A percentile compares a stretch with the other conserved stretches of the same genome.
These are phyloP conservation scores for Ectropis crepuscularia DNA, from an alignment of 2,888 invertebrate genomes.

Conservation along the genomic window DNA sequence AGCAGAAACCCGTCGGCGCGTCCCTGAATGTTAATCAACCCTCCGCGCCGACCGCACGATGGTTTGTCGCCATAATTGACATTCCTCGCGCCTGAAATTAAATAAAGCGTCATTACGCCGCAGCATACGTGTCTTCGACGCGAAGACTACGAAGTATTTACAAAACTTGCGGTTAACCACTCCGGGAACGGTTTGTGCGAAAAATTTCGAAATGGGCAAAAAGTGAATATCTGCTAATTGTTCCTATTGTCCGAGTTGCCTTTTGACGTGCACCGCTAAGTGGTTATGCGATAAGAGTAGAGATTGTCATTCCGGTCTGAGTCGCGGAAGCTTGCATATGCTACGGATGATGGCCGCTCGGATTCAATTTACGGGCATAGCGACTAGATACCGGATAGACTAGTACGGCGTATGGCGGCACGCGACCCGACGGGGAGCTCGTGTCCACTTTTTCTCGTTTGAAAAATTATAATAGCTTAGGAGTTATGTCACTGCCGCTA, in stretches of 20 bases:
- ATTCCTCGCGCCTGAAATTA: constrained; percentile 74
- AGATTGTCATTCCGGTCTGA: constrained; percentile 55
- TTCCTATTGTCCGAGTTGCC: constrained; percentile 45
- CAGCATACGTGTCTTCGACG: constrained; percentile 47
- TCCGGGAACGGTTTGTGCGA: constrained; percentile 44
- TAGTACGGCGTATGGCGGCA: constrained; percentile 68
- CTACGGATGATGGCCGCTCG: constrained; percentile 59
- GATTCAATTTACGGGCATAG: constrained; percentile 70
- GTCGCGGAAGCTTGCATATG: constrained; percentile 63
- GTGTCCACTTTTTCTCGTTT: constrained; percentile 67
- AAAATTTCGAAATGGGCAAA: constrained; percentile 42
- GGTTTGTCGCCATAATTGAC: constrained; percentile 77
- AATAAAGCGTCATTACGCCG: constrained; percentile 62
- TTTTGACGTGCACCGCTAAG: constrained; percentile 58
- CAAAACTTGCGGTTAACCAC: constrained; percentile 41
- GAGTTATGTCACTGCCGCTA: constrained; percentile 70
- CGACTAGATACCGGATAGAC: constrained; percentile 65
- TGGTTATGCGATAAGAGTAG: constrained; percentile 50
- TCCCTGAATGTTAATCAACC: constrained; percentile 68
- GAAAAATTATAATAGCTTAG: constrained; percentile 76
- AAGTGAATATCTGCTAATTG: constrained; percentile 41
- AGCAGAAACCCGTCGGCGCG: constrained; percentile 59
- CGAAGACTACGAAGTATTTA: constrained; percentile 51
- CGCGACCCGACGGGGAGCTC: constrained; percentile 76
- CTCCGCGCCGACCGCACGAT: constrained; percentile 58